Evolutionary conservation across 2,113 vertebrate genomes (phyloP).

Genomic region (Xyrauchen texanus): DNA sequence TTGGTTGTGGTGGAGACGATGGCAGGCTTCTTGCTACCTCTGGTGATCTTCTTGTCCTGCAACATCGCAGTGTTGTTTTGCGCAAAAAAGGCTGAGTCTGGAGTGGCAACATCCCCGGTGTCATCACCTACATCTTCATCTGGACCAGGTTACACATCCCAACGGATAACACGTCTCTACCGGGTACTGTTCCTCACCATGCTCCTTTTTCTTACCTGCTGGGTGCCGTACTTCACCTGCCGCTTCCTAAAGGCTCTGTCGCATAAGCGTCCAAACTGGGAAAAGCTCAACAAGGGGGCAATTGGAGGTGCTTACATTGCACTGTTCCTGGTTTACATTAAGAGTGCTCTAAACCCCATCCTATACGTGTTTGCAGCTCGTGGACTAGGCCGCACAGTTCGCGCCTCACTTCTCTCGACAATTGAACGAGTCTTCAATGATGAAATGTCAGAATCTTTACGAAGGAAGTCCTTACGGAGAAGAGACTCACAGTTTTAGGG

Average conservation of each 20-base stretch:
- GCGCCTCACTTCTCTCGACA: conserved; percentile 69
- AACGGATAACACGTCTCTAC: conserved; percentile 69
- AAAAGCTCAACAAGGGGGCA: fast-evolving
- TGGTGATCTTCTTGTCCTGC: conserved; percentile 72
- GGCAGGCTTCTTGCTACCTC: conserved; percentile 71
- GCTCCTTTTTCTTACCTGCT: conserved; percentile 77
- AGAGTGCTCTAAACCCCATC: conserved; percentile 75
- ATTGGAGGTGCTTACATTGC: conserved; percentile 42
- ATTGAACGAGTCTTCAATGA: conserved; percentile 74
- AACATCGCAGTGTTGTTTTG: conserved; percentile 70
- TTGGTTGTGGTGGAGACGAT: conserved; percentile 69
- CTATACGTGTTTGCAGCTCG: conserved; percentile 76
- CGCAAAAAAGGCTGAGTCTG: conserved; percentile 34
- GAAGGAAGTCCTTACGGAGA: conserved; percentile 69
- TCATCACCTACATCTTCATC: background rate
- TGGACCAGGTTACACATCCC: conserved; percentile 35
- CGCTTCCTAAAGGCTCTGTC: conserved; percentile 67
- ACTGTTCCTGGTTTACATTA: conserved; percentile 74
- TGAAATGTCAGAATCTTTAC: conserved; percentile 67
- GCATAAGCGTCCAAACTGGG: fast-evolving
- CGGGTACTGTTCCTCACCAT: conserved; percentile 75
- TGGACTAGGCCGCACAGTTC: conserved; percentile 68
- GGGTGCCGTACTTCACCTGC: conserved; percentile 78
- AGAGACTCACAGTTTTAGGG: conserved; percentile 63
- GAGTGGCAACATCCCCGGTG: conserved; percentile 26